Conservation (phyloP, 2,888 invertebrate species). For the Lepas anatifera region DNA sequence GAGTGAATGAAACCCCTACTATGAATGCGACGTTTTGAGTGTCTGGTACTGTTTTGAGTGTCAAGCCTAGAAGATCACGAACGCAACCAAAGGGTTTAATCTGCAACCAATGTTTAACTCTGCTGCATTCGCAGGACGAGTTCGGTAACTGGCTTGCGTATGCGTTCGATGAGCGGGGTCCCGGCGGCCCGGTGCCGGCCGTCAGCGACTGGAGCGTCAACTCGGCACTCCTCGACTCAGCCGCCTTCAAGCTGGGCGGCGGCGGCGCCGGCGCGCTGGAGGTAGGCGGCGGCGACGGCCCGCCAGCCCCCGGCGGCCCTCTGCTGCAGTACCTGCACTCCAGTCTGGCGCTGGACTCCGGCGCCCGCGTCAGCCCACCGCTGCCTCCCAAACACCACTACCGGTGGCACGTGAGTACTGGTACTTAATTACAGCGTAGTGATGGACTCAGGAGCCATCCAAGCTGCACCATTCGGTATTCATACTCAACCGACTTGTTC, state of each 20-base stretch:
- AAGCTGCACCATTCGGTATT: too few relatives aligned
- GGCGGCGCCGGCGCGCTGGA: slow-evolving; percentile 14
- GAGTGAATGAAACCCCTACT: too few relatives aligned
- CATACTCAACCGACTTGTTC: too few relatives aligned
- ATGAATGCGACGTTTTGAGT: too few relatives aligned
- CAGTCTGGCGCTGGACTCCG: slow-evolving; percentile 1
- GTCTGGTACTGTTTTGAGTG: too few relatives aligned
- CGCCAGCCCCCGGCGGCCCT: not conserved
- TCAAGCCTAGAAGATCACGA: too few relatives aligned
- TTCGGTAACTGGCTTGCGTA: slow-evolving; percentile 76
- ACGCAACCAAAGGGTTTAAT: too few relatives aligned
- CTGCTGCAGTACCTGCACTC: slow-evolving; percentile 12
- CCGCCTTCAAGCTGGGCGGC: slow-evolving; percentile 9
- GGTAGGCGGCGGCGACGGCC: not conserved
- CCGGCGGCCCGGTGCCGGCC: slow-evolving; percentile 13
- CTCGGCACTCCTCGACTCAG: slow-evolving; percentile 15
- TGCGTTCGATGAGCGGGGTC: slow-evolving; percentile 55
- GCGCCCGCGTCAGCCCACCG: slow-evolving; percentile 7
- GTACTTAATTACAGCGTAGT: too few relatives aligned
- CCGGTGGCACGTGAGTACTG: not conserved
- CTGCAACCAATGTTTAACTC: too few relatives aligned
- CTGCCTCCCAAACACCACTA: slow-evolving; percentile 8
- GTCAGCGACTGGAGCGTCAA: slow-evolving; percentile 11
- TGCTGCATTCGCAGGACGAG: slow-evolving; percentile 53
- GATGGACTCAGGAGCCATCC: too few relatives aligned